These are phyloP conservation scores for Nycticorax nycticorax DNA, from an alignment of 2,113 vertebrate genomes.

Conservation along the genomic window DNA sequence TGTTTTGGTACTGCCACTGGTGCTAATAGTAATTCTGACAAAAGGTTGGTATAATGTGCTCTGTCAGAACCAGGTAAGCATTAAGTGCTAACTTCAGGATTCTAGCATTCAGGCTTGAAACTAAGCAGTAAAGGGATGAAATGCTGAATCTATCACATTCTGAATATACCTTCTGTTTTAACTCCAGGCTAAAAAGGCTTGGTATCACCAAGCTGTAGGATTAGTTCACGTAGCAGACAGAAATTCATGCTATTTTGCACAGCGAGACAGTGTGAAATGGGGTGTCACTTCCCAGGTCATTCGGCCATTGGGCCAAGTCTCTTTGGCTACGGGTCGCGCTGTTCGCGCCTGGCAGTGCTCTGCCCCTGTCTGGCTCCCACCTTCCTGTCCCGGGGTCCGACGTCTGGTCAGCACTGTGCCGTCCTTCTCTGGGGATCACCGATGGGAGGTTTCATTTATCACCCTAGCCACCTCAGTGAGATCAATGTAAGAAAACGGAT, in stretches of 20 bases:
- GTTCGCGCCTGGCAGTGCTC: neutral
- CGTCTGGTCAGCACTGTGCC: neutral
- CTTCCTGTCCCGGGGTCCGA: neutral
- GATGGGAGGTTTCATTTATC: neutral
- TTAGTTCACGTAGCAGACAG: neutral
- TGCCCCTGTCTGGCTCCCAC: neutral
- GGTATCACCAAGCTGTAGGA: neutral
- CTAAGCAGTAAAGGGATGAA: neutral
- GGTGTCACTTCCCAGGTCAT: neutral
- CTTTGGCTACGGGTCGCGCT: neutral
- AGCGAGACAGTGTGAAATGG: neutral
- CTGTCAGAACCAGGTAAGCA: neutral
- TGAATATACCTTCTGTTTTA: neutral
- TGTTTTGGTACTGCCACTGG: neutral
- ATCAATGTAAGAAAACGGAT: neutral
- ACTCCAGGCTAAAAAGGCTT: neutral
- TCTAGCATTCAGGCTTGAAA: neutral
- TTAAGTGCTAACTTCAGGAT: constrained; percentile 3
- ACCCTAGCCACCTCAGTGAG: neutral
- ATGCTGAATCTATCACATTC: neutral
- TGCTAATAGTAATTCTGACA: neutral
- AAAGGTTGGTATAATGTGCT: neutral
- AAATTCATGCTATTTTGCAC: neutral
- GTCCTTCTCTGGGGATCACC: neutral
- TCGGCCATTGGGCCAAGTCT: neutral